A percentile compares a stretch with the other conserved stretches of the same genome.
phyloP scores from a whole-genome alignment of 1,140 invertebrate species.

The Trichogramma pretiosum region DNA sequence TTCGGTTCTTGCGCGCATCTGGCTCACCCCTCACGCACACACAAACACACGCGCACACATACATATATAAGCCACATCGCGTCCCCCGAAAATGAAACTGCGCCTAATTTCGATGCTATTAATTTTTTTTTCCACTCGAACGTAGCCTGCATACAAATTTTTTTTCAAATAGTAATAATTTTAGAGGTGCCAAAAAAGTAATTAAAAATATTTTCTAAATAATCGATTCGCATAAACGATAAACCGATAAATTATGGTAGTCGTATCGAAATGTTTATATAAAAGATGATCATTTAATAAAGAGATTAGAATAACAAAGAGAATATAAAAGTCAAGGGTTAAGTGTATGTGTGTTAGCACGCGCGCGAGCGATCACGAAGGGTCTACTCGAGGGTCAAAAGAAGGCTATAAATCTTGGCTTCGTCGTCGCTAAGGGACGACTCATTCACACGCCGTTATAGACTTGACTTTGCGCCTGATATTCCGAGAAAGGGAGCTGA shows the following conservation, averaged over 20 bases:
- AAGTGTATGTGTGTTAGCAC: background rate
- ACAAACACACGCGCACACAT: slow-evolving; percentile 33
- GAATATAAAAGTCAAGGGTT: too few species aligned
- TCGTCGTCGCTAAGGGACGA: slow-evolving; percentile 34
- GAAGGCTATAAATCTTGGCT: slow-evolving; percentile 38
- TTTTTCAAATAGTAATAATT: too few species aligned
- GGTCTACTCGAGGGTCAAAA: too few species aligned
- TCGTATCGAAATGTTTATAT: too few species aligned
- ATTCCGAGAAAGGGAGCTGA: slow-evolving; percentile 20
- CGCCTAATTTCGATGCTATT: slow-evolving; percentile 39
- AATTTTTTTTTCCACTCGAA: slow-evolving; percentile 38
- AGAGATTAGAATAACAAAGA: too few species aligned
- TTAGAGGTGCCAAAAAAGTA: too few species aligned
- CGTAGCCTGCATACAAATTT: too few species aligned
- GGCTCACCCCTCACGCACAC: background rate
- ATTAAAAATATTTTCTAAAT: too few species aligned
- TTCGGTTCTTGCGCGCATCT: too few species aligned
- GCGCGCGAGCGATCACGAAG: slow-evolving; percentile 10
- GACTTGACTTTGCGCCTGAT: slow-evolving; percentile 33
- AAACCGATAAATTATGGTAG: too few species aligned
- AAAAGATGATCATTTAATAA: too few species aligned
- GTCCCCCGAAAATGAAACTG: slow-evolving; percentile 30
- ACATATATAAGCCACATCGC: slow-evolving; percentile 34
- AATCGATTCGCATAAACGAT: too few species aligned
- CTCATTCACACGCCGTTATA: slow-evolving; percentile 40